Conservation (phyloP, 2,797 vertebrate genomes). For the Aviceda cuculoides region DNA sequence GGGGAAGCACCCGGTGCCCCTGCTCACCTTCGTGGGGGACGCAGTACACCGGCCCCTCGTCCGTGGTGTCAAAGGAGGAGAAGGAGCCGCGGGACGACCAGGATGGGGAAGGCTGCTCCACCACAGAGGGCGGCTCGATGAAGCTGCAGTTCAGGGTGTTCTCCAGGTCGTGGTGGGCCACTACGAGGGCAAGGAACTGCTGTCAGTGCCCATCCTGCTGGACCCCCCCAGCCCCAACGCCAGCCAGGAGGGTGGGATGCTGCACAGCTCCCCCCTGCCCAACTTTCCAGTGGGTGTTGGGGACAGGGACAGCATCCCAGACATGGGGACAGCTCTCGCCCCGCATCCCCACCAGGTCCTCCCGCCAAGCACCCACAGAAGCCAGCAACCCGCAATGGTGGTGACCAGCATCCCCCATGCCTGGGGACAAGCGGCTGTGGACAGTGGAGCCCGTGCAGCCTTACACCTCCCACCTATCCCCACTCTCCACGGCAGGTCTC, state of each 20-base stretch:
- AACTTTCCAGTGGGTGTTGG: background rate
- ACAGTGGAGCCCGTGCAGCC: background rate
- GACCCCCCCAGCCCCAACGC: rapidly evolving
- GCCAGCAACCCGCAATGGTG: background rate
- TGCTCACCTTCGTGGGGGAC: constrained; percentile 94
- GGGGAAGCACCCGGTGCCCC: background rate
- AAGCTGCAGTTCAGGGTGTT: constrained; percentile 98
- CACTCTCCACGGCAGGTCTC: background rate
- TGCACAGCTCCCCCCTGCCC: background rate
- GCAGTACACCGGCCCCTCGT: constrained; percentile 95
- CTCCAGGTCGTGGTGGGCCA: constrained; percentile 95
- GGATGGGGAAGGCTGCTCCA: constrained; percentile 90
- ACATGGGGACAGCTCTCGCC: background rate
- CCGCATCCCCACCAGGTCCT: background rate
- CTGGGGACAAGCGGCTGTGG: background rate
- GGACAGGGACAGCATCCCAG: background rate
- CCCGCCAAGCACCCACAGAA: background rate
- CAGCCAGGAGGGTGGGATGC: background rate
- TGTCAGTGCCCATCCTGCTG: background rate
- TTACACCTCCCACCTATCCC: background rate
- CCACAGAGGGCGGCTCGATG: constrained; percentile 90
- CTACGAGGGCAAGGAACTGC: constrained; percentile 68
- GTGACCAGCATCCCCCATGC: background rate
- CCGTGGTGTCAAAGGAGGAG: constrained; percentile 95
- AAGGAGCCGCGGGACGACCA: constrained; percentile 98